phyloP scores from a whole-genome alignment of 2,113 vertebrate species.

The Spilogale gracilis region DNA sequence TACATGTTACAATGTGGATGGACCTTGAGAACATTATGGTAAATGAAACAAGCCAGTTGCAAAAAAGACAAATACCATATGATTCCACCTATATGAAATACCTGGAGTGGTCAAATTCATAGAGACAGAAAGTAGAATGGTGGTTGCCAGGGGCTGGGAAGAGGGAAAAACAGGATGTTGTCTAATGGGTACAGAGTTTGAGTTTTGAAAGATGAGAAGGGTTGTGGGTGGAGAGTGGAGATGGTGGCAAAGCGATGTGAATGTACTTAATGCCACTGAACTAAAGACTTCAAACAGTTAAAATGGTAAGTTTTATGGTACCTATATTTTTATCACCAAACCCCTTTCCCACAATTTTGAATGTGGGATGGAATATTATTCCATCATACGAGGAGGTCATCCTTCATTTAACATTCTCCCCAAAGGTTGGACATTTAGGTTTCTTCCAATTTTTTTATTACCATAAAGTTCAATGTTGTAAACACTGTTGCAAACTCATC shows the following conservation, averaged over 20 bases:
- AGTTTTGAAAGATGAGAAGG: neutral
- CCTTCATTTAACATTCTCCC: neutral
- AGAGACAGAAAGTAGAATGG: neutral
- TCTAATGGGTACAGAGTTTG: neutral
- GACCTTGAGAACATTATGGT: neutral
- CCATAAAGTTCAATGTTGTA: slow-evolving; percentile 16
- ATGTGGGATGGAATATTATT: neutral
- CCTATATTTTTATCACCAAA: neutral
- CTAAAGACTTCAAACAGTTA: neutral
- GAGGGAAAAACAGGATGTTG: neutral
- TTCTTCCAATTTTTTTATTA: slow-evolving; percentile 25
- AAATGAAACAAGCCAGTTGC: neutral
- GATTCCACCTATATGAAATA: neutral
- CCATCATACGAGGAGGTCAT: neutral
- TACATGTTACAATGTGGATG: neutral
- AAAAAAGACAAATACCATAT: neutral
- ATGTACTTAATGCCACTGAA: neutral
- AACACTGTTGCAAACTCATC: neutral
- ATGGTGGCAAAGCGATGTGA: neutral
- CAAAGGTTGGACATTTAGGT: neutral
- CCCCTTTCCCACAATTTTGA: neutral
- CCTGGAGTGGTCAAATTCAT: neutral
- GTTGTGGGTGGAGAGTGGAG: neutral
- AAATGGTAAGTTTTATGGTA: neutral
- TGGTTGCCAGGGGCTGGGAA: neutral